Conservation (phyloP, 2,888 invertebrate species). For the Lamellibrachia satsuma region DNA sequence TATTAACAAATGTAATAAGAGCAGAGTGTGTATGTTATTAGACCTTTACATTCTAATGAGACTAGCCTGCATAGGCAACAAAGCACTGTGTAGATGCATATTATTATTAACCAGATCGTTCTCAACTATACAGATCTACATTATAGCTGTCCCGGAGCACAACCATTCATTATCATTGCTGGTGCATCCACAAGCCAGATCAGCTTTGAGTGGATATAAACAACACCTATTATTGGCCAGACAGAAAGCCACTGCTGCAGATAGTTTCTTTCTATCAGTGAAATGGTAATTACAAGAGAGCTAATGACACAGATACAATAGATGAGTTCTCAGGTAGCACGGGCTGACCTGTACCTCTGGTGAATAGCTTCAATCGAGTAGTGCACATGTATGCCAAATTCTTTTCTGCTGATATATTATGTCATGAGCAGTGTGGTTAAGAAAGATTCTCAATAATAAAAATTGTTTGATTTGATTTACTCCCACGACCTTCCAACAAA, state of each 20-base stretch:
- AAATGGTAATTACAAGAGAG: neutral
- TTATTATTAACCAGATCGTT: neutral
- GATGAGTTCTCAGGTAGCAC: neutral
- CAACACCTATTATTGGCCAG: neutral
- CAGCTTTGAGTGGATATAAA: neutral
- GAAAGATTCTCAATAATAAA: neutral
- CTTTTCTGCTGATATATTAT: neutral
- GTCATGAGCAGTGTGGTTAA: neutral
- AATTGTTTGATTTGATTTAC: neutral
- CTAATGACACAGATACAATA: neutral
- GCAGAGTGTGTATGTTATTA: neutral
- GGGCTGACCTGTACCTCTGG: neutral
- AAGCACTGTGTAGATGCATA: neutral
- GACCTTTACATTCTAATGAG: neutral
- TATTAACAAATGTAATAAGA: neutral
- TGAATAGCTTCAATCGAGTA: neutral
- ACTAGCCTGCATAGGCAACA: neutral
- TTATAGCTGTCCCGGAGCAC: neutral
- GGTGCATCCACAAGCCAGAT: neutral
- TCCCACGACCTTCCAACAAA: neutral
- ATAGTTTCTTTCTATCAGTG: neutral
- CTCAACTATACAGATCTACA: neutral
- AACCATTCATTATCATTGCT: neutral
- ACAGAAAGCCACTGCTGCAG: neutral
- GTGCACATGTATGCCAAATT: neutral